Percentiles rank a stretch among this genome's conserved stretches.
Evolutionary conservation across 2,888 invertebrate species (phyloP).

Genomic region (Isotomurus palustris): DNA sequence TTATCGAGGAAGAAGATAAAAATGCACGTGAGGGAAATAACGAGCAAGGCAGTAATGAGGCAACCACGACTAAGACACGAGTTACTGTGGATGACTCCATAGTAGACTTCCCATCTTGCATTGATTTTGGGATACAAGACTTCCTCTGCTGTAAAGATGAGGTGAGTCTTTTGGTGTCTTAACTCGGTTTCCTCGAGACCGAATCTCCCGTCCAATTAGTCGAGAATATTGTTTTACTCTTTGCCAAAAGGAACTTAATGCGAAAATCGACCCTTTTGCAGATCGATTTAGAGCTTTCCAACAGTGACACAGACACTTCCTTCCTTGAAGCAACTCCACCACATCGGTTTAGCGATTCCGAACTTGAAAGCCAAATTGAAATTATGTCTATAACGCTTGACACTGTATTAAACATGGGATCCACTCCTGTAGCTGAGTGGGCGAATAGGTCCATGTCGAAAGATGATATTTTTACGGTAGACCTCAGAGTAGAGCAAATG

Average conservation of each 20-base stretch:
- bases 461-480: conserved; percentile 10
- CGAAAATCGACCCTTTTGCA: too few relatives aligned
- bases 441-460: conserved; percentile 16
- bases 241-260: too few relatives aligned
- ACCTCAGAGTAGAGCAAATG: background rate
- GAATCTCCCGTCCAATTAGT: too few relatives aligned
- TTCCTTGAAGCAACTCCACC: conserved; percentile 42
- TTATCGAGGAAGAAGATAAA: conserved; percentile 6
- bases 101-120: conserved; percentile 29
- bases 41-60: conserved; percentile 20
- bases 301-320: conserved; percentile 41
- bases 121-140: conserved; percentile 45
- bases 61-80: conserved; percentile 17
- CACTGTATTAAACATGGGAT: conserved; percentile 15
- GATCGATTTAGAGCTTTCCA: conserved; percentile 40
- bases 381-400: conserved; percentile 43
- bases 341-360: conserved; percentile 41
- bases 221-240: too few relatives aligned
- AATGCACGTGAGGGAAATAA: conserved; percentile 8
- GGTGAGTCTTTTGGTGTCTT: conserved; percentile 26
- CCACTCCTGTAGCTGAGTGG: background rate
- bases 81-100: conserved; percentile 32
- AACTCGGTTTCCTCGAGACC: too few relatives aligned
- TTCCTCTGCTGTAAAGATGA: conserved; percentile 42
- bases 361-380: conserved; percentile 41